Evolutionary conservation across 2,113 vertebrate genomes (phyloP).

Genomic region (Pygathrix nemaeus): DNA sequence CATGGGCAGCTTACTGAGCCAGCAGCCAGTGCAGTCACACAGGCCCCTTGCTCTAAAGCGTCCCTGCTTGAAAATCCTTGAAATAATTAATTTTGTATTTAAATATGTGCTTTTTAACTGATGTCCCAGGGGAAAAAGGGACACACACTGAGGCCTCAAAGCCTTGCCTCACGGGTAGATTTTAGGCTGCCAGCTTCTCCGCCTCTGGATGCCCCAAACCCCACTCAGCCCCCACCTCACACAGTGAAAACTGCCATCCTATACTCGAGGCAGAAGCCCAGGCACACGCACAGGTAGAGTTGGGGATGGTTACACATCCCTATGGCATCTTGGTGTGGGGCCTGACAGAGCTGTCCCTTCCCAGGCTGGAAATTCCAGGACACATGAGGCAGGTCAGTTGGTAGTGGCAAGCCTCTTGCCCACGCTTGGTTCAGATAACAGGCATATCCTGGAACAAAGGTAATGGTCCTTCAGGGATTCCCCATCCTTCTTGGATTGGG

Average conservation of each 20-base stretch:
- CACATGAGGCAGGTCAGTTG: background rate
- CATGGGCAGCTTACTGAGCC: no score
- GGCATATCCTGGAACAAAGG: no score
- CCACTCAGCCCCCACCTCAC: background rate
- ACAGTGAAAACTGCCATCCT: background rate
- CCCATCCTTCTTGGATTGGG: background rate
- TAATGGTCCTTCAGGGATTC: accelerated
- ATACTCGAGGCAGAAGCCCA: accelerated
- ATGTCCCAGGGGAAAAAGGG: background rate
- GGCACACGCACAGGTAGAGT: accelerated
- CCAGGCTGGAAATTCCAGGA: background rate
- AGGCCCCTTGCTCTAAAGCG: background rate
- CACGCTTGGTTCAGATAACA: background rate
- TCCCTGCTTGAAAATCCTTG: background rate
- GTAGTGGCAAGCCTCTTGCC: background rate
- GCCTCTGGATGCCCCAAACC: background rate
- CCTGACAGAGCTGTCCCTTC: background rate
- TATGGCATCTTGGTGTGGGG: accelerated
- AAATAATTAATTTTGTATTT: background rate
- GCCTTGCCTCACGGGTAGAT: accelerated
- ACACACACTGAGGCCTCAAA: background rate
- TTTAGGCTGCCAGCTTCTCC: background rate
- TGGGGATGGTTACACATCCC: background rate
- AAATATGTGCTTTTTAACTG: background rate
- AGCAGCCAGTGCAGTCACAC: accelerated